Conservation (phyloP, 2,113 vertebrate species). For the Formicarius rufipectus region DNA sequence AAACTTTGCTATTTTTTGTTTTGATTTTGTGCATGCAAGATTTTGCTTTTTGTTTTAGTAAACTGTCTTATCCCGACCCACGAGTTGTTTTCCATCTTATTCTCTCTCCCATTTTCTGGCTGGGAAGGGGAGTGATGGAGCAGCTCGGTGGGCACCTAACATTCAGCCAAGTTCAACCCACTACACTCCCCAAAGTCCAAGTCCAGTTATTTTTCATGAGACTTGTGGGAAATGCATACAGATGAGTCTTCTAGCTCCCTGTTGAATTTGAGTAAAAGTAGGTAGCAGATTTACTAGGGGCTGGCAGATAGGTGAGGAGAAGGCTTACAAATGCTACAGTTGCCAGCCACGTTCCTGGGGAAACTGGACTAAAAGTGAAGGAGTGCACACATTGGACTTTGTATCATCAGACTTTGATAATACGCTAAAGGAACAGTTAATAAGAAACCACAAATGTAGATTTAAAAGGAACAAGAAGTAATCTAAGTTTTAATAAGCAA, state of each 20-base stretch:
- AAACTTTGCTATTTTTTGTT: too few species aligned
- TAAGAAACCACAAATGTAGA: slow-evolving; percentile 27
- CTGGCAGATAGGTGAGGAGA: neutral
- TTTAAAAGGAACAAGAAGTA: slow-evolving; percentile 29
- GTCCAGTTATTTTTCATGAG: neutral
- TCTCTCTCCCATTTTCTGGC: too few species aligned
- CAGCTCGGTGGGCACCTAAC: too few species aligned
- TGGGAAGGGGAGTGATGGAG: too few species aligned
- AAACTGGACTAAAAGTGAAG: slow-evolving; percentile 4
- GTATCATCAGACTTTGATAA: slow-evolving; percentile 39
- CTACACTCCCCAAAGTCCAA: neutral
- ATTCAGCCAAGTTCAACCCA: too few species aligned
- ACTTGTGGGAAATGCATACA: neutral
- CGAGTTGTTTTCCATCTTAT: too few species aligned
- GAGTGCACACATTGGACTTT: slow-evolving; percentile 19
- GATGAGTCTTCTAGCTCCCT: neutral
- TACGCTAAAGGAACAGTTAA: slow-evolving; percentile 22
- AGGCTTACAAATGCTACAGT: neutral
- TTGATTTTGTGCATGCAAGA: too few species aligned
- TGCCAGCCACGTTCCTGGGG: neutral
- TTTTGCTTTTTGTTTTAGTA: too few species aligned
- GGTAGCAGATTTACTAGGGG: neutral
- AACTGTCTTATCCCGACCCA: too few species aligned
- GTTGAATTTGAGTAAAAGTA: neutral
- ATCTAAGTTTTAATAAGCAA: slow-evolving; percentile 35